Percentiles rank a stretch among this genome's conserved stretches.
Conservation (phyloP, 2,797 vertebrate species). For the Bradypodion pumilum region DNA sequence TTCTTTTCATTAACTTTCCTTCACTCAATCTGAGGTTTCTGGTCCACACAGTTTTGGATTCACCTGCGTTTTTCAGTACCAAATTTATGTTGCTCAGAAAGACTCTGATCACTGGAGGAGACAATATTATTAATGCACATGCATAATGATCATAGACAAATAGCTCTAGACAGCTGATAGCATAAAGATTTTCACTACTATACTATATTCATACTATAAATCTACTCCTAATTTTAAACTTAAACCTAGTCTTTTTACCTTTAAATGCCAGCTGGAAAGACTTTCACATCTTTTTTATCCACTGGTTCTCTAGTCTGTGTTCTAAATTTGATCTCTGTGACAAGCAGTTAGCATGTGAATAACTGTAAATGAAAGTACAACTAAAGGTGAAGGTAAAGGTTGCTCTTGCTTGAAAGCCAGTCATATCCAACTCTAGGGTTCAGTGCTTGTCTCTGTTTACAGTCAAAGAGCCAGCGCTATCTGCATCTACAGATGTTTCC, state of each 20-base stretch:
- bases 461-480: no score
- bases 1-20: neutral
- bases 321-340: conserved; percentile 49
- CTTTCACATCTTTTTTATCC: conserved; percentile 34
- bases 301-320: conserved; percentile 41
- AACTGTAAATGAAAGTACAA: no score
- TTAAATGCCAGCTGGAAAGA: no score
- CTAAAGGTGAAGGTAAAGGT: no score
- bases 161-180: no score
- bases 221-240: conserved; percentile 54
- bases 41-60: neutral
- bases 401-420: no score
- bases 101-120: conserved; percentile 37
- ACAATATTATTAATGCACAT: conserved; percentile 26
- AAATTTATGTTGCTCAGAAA: conserved; percentile 36
- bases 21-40: neutral
- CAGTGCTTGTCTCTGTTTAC: no score
- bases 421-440: no score
- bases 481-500: no score
- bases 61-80: conserved; percentile 10
- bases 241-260: conserved; percentile 46
- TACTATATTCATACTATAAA: conserved; percentile 46
- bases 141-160: conserved; percentile 32
- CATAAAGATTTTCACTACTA: conserved; percentile 53
- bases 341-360: no score